Evolutionary conservation across 1,140 invertebrate species (phyloP), one percentile per base, ranked within the genome.

Genomic region (Agrypnia vestita): DNA sequence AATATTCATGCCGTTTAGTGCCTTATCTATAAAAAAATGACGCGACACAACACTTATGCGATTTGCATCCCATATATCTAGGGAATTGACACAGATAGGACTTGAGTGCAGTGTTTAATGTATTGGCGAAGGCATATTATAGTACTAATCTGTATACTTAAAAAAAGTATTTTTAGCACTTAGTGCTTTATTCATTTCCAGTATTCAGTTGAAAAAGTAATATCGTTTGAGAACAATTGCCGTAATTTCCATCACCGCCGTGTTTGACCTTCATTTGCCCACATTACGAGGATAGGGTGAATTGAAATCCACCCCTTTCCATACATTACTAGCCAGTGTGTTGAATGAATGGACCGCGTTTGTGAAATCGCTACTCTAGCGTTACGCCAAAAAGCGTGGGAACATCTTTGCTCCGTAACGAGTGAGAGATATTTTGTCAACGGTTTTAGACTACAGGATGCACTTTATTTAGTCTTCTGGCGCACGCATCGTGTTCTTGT

Each of bases 231-330:
- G 67, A 71, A 71, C 67, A 71, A 3, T 13, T 19, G 67, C 44
- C 15, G 25, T 49, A 49, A n/a, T 3, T 19, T 51, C 67, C 67
- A 17, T 49, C 44, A 19, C 0, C 21, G 49, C 46, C 12, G 67
- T 35, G 25, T 71, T 71, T 71, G 67, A 71, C 67, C 67, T 71
- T 71, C 67, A 21, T 53, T 49, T 35, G 67, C 67, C 67, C 67
- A 71, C 19, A 71, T 53, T 25, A 71, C 19, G 67, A 53, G 47
- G 3, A 21, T 19, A 11, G 15, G 55, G 67, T 17, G 19, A 49
- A 51, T 35, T 71, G 67, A 49, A 17, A 17, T 25, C 67, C 21
- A 25, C 67, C 67, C 67, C 47, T 51, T 51, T 49, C 19, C 0
- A 35, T 35, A 35, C 25, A 35, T 59, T 59, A 17, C 11, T 17